A percentile compares a stretch with the other conserved stretches of the same genome.
These are phyloP conservation scores for Nymphalis urticae DNA, from an alignment of 2,888 invertebrate genomes.

Conservation along the genomic window DNA sequence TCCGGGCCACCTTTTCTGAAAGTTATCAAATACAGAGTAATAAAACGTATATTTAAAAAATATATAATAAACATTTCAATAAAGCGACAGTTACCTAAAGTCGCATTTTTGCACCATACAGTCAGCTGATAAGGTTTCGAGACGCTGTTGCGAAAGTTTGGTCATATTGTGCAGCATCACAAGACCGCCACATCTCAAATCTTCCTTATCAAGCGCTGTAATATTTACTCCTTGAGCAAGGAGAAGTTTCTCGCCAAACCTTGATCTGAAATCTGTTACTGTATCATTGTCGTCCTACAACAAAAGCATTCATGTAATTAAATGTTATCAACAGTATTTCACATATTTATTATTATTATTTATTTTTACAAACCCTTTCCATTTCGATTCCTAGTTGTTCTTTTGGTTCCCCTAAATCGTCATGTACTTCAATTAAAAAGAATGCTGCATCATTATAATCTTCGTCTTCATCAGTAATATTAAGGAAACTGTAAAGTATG, in stretches of 20 bases:
- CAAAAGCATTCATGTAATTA: conserved; percentile 4
- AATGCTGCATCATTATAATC: conserved; percentile 81
- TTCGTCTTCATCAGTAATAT: conserved; percentile 64
- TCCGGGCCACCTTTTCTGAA: conserved; percentile 86
- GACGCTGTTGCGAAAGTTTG: conserved; percentile 75
- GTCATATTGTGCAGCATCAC: conserved; percentile 86
- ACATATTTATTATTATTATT: not conserved
- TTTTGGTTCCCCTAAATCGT: conserved; percentile 87
- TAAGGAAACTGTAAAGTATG: conserved; percentile 51
- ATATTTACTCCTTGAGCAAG: conserved; percentile 86
- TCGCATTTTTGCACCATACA: conserved; percentile 90
- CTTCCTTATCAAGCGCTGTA: conserved; percentile 87
- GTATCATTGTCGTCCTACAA: conserved; percentile 85
- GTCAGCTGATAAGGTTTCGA: conserved; percentile 84
- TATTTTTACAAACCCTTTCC: conserved; percentile 74
- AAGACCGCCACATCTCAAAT: conserved; percentile 88
- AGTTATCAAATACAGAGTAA: conserved; percentile 48
- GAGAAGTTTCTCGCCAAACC: conserved; percentile 85
- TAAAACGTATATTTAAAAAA: not conserved
- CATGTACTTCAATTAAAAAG: conserved; percentile 86
- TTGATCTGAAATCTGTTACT: conserved; percentile 87
- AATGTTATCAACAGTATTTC: not conserved
- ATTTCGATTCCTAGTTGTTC: conserved; percentile 89
- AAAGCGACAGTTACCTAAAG: conserved; percentile 75
- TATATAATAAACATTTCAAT: conserved; percentile 24